Evolutionary conservation across 2,888 invertebrate species (phyloP), one percentile per base, ranked within the genome.

Genomic region (Mesoligia furuncula): DNA sequence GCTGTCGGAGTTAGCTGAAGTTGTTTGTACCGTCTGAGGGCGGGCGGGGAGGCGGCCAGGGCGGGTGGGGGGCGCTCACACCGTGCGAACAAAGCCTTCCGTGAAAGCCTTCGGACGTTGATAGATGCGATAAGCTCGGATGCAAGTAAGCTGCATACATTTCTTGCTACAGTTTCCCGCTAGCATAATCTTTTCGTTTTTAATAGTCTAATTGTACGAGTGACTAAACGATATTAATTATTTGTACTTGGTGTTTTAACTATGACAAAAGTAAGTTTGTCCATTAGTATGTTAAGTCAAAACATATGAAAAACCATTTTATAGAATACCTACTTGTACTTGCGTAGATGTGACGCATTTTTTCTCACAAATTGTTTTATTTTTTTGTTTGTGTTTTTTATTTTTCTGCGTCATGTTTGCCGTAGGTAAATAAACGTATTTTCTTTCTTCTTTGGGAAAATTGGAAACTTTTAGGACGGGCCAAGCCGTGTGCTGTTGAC

Each of bases 141-240:
- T 96, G 96, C 96, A 96, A 96, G 96, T 94, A 94, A 96, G 95
- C 95, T 95, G 96, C 96, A 96, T 96, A 94, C 95, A 95, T 95
- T 95, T 96, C 96, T 95, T 95, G 94, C 93, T 92, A 91, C 92
- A 94, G 91, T 94, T 94, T 94, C 94, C 89, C 88, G 87, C 90
- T 90, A 77, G 79, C 90, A 90, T 93, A 92, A 93, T 94, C 92
- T 91, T 90, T 84, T 84, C 73, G 81, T 87, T 87, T 86, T 82
- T 83, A 83, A 84, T 80, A 85, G 85, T 82, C 84, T 90, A 88
- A 91, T 90, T 88, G 79, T 75, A 57, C 1, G 17, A 39, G 70
- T 82, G 78, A 85, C 77, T 59, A 83, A 72, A 51, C 0, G 48
- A 17, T 67, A 27, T 17, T 42, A 71, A 64, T 79, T 72, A 51